phyloP scores from a whole-genome alignment of 2,113 vertebrate species.

The Vulpes lagopus region DNA sequence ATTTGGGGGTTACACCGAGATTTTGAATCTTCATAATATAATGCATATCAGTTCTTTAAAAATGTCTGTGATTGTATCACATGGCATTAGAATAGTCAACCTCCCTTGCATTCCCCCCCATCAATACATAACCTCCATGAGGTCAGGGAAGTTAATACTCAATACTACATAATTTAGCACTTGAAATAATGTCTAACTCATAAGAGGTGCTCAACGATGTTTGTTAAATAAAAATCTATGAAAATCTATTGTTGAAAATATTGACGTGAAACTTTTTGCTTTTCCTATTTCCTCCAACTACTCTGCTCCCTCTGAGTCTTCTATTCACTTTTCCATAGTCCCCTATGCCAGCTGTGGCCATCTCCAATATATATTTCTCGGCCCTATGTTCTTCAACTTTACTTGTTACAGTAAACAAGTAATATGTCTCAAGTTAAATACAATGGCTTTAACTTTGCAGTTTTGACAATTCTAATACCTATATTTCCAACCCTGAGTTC shows the following conservation, averaged over 20 bases:
- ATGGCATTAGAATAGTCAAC: not conserved
- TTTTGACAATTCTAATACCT: not conserved
- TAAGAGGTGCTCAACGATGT: not conserved
- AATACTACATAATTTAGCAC: not conserved
- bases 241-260: not conserved
- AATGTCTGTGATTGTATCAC: not conserved
- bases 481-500: not conserved
- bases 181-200: not conserved
- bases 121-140: not conserved
- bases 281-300: not conserved
- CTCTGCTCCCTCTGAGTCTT: not conserved
- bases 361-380: not conserved
- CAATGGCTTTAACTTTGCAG: not conserved
- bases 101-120: not conserved
- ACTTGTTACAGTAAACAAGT: not conserved
- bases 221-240: not conserved
- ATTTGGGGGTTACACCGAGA: not conserved
- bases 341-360: not conserved
- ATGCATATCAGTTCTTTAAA: not conserved
- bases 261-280: not conserved
- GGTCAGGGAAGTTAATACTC: not conserved
- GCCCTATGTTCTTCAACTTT: not conserved
- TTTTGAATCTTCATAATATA: conserved; percentile 32
- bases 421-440: conserved; percentile 6
- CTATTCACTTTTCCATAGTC: not conserved